phyloP scores from a whole-genome alignment of 2,797 vertebrate genomes.

The Denticeps clupeoides region DNA sequence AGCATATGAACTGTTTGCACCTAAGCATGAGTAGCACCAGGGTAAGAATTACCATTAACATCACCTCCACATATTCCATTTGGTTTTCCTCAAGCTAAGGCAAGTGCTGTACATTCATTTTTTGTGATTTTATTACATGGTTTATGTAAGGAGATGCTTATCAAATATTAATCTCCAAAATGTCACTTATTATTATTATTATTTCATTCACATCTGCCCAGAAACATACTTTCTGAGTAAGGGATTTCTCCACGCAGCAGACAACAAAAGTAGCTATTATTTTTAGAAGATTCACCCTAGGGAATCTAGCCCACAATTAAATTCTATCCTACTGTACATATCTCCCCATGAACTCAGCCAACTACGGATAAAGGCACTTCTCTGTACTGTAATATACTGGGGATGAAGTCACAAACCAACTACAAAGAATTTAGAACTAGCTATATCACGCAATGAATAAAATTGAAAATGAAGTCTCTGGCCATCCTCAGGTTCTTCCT shows the following conservation, averaged over 20 bases:
- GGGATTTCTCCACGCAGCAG: constrained; percentile 3
- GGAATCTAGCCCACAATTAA: background rate
- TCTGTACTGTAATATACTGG: background rate
- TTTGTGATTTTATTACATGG: background rate
- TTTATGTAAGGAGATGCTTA: constrained; percentile 1
- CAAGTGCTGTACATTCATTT: background rate
- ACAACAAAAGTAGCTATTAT: background rate
- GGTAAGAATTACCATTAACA: background rate
- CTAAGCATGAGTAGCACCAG: background rate
- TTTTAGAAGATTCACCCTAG: background rate
- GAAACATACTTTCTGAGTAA: background rate
- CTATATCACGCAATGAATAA: too few relatives aligned
- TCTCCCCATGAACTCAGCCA: background rate
- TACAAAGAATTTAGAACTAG: background rate
- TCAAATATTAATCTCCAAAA: too few relatives aligned
- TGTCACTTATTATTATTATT: too few relatives aligned
- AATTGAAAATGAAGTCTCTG: too few relatives aligned
- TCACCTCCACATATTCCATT: background rate
- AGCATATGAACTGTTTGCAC: background rate
- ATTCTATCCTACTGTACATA: background rate
- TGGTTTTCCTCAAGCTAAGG: background rate
- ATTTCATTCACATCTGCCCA: background rate
- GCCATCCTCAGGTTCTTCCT: background rate
- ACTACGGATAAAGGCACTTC: constrained; percentile 1
- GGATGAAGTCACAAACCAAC: constrained; percentile 1